Percentiles rank a stretch among this genome's conserved stretches.
Evolutionary conservation across 2,888 invertebrate genomes (phyloP).

Genomic region (Aphrophora alni): DNA sequence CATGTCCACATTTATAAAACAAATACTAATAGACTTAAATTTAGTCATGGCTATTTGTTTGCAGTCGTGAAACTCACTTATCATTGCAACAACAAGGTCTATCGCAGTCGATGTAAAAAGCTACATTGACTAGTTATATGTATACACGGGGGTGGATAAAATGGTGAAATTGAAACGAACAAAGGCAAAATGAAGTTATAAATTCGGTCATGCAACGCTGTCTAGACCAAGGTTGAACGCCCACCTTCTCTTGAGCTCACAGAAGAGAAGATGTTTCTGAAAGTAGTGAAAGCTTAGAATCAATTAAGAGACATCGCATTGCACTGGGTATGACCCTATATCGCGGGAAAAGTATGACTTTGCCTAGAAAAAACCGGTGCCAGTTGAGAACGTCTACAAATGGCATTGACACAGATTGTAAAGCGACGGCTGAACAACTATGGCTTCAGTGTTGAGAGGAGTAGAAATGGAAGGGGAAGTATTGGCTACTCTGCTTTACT

Average conservation of each 20-base stretch:
- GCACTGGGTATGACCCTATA: not conserved
- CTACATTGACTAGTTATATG: too few species aligned
- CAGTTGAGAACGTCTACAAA: not conserved
- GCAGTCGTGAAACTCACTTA: too few species aligned
- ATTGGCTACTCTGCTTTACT: too few species aligned
- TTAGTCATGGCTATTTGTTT: too few species aligned
- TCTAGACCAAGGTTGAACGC: not conserved
- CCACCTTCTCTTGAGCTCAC: not conserved
- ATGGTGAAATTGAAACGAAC: not conserved
- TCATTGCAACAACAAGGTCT: too few species aligned
- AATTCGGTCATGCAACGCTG: conserved; percentile 3
- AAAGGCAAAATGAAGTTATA: not conserved
- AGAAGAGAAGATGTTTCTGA: not conserved
- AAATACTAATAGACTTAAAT: too few species aligned
- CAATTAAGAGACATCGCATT: not conserved
- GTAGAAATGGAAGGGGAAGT: too few species aligned
- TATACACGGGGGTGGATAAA: conserved; percentile 1
- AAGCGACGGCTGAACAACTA: not conserved
- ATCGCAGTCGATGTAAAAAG: too few species aligned
- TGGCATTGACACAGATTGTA: not conserved
- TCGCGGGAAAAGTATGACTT: not conserved
- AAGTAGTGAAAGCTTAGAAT: conserved; percentile 1
- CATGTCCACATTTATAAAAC: too few species aligned
- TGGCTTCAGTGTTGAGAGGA: too few species aligned
- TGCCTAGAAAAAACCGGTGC: not conserved